phyloP scores from a whole-genome alignment of 2,888 invertebrate species.

The Apomyelois bistriatella region DNA sequence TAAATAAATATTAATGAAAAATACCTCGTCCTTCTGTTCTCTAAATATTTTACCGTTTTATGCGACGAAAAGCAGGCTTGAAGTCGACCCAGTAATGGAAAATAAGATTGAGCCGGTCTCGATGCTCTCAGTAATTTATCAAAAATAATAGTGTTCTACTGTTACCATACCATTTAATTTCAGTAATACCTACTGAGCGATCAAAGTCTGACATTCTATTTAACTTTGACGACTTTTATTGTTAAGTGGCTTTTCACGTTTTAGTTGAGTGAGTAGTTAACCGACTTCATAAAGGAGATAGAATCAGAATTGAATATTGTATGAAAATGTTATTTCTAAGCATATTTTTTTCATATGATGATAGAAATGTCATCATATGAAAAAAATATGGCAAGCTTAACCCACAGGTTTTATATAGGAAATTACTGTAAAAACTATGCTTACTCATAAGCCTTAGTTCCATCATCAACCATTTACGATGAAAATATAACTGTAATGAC shows the following conservation, averaged over 20 bases:
- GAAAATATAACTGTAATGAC: no score
- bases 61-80: slow-evolving; percentile 8
- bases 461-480: no score
- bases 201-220: slow-evolving; percentile 12
- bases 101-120: slow-evolving; percentile 19
- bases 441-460: no score
- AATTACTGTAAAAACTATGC: no score
- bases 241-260: not conserved
- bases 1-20: not conserved
- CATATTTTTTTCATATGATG: no score
- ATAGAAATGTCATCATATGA: no score
- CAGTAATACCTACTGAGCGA: not conserved
- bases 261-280: not conserved
- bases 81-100: slow-evolving; percentile 18
- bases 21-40: not conserved
- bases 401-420: no score
- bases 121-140: slow-evolving; percentile 19
- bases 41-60: not conserved
- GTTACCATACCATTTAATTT: not conserved
- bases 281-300: no score
- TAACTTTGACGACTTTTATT: not conserved
- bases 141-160: not conserved
- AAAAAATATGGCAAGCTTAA: no score
- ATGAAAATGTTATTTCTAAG: no score
- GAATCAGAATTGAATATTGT: no score